These are phyloP conservation scores for Limnephilus rhombicus DNA, from an alignment of 2,888 invertebrate species.

Conservation along the genomic window DNA sequence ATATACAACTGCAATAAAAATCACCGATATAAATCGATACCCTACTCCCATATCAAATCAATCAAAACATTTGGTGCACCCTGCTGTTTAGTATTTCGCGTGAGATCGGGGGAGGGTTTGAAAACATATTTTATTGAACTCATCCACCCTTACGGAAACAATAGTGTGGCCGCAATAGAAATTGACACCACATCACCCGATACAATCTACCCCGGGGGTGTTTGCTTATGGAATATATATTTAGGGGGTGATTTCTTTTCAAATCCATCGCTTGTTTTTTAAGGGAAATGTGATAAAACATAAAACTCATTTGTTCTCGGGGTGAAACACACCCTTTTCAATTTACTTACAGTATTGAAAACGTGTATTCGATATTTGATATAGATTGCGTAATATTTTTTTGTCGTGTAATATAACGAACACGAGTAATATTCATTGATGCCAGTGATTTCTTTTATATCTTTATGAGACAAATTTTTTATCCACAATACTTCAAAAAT, in stretches of 20 bases:
- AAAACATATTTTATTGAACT: conserved; percentile 63
- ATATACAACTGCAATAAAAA: not conserved
- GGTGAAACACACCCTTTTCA: conserved; percentile 47
- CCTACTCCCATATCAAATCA: not conserved
- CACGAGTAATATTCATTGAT: no score
- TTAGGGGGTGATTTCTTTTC: conserved; percentile 31
- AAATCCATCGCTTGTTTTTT: conserved; percentile 34
- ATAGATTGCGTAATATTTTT: not conserved
- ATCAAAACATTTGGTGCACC: conserved; percentile 19
- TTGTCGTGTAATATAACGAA: not conserved
- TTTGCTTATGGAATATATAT: conserved; percentile 47
- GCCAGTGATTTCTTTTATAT: no score
- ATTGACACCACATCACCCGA: conserved; percentile 65
- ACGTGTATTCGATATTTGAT: conserved; percentile 39
- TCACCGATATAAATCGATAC: not conserved
- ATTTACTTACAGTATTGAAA: conserved; percentile 47
- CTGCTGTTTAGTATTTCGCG: conserved; percentile 20
- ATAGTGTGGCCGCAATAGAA: conserved; percentile 65
- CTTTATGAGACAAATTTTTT: no score
- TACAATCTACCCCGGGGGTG: conserved; percentile 47
- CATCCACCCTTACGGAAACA: conserved; percentile 63
- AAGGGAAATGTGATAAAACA: conserved; percentile 34
- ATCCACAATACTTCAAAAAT: no score
- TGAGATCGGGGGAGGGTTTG: conserved; percentile 12
- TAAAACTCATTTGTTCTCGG: conserved; percentile 30